Evolutionary conservation across 2,797 vertebrate species (phyloP).

Genomic region (Coregonus sp.): DNA sequence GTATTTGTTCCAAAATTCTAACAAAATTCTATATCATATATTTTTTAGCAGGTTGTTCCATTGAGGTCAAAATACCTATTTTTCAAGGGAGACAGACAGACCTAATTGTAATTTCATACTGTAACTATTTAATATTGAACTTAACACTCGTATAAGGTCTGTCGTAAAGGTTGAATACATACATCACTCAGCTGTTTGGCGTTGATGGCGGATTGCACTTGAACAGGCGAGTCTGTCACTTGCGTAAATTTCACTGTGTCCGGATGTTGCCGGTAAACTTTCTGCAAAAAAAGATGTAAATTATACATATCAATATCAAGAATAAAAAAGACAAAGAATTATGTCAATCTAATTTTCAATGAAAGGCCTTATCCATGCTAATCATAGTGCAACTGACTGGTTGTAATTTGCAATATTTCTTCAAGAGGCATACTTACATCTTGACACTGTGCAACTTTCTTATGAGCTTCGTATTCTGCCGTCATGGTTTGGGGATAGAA

Average conservation of each 20-base stretch:
- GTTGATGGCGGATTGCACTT: slow-evolving; percentile 89
- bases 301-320: background rate
- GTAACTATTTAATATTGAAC: background rate
- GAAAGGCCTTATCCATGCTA: background rate
- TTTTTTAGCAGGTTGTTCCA: background rate
- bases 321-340: background rate
- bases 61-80: background rate
- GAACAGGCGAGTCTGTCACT: slow-evolving; percentile 88
- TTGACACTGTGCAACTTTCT: slow-evolving; percentile 85
- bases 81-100: background rate
- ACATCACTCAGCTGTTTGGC: slow-evolving; percentile 94
- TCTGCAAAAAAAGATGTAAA: slow-evolving; percentile 69
- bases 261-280: slow-evolving; percentile 88
- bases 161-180: slow-evolving; percentile 60
- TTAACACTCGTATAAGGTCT: background rate
- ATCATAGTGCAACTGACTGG: background rate
- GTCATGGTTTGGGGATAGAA: slow-evolving; percentile 96
- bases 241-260: slow-evolving; percentile 92
- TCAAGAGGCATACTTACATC: slow-evolving; percentile 81
- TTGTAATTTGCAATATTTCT: background rate
- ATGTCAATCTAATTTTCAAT: background rate
- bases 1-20: background rate
- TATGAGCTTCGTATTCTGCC: slow-evolving; percentile 88
- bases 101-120: background rate
- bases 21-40: background rate